phyloP scores from a whole-genome alignment of 2,888 invertebrate species.

The Epistrophe eligans region DNA sequence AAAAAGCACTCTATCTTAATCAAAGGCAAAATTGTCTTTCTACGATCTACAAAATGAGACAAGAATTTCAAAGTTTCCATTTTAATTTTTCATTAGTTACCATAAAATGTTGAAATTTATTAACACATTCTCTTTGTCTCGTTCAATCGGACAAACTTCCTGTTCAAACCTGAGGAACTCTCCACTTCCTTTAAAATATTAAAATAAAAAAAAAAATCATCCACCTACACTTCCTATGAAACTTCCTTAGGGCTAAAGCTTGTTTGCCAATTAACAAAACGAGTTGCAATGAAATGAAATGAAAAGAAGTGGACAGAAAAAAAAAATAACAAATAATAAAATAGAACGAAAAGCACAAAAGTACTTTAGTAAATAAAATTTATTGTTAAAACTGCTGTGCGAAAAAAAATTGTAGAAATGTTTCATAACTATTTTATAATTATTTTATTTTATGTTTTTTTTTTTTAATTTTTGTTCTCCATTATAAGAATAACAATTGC shows the following conservation, averaged over 20 bases:
- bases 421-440: neutral
- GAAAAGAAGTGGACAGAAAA: constrained; percentile 35
- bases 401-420: neutral
- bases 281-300: constrained; percentile 37
- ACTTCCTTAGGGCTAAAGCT: constrained; percentile 30
- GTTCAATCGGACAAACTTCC: constrained; percentile 16
- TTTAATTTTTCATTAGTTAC: constrained; percentile 7
- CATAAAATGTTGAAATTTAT: constrained; percentile 22
- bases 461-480: too few relatives aligned
- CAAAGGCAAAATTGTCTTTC: neutral
- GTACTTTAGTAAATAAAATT: constrained; percentile 68
- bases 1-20: constrained; percentile 1
- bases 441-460: too few relatives aligned
- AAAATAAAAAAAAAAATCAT: constrained; percentile 13
- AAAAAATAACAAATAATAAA: constrained; percentile 13
- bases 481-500: too few relatives aligned
- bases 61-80: neutral
- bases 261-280: constrained; percentile 64
- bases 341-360: constrained; percentile 61
- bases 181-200: constrained; percentile 10
- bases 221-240: constrained; percentile 39
- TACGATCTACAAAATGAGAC: neutral
- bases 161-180: neutral
- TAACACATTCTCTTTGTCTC: constrained; percentile 33
- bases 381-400: constrained; percentile 11